These are phyloP conservation scores for Pygocentrus nattereri DNA, from an alignment of 2,797 vertebrate species.

Conservation along the genomic window DNA sequence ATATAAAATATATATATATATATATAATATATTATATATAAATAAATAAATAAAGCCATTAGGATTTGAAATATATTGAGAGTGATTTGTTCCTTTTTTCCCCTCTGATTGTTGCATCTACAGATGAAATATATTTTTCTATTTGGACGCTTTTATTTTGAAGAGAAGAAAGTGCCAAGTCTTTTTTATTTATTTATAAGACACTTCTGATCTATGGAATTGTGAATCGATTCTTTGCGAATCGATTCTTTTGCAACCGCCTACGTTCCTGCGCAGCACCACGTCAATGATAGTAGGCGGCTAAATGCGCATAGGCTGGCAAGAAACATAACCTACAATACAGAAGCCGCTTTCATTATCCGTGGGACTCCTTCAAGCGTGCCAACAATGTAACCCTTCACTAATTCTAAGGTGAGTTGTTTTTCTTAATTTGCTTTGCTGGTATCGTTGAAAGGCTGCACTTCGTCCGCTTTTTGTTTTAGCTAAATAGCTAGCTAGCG, in stretches of 20 bases:
- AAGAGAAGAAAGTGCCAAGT: background rate
- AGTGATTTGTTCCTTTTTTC: slow-evolving; percentile 48
- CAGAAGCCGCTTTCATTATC: background rate
- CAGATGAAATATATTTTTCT: background rate
- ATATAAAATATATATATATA: slow-evolving; percentile 75
- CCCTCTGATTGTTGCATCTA: background rate
- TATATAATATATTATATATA: slow-evolving; percentile 71
- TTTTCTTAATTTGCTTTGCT: background rate
- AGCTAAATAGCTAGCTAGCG: background rate
- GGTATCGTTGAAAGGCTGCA: background rate
- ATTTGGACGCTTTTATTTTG: slow-evolving; percentile 18
- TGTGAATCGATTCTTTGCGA: background rate
- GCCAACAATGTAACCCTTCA: slow-evolving; percentile 39
- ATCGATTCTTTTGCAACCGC: background rate
- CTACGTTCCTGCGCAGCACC: background rate
- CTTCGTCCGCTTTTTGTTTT: background rate
- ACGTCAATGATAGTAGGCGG: slow-evolving; percentile 11
- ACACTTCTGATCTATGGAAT: background rate
- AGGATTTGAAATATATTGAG: slow-evolving; percentile 80
- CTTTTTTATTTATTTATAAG: too few species aligned
- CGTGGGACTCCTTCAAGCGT: background rate
- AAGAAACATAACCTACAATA: too few species aligned
- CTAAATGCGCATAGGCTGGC: background rate
- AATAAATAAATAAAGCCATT: slow-evolving; percentile 85
- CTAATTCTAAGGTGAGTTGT: slow-evolving; percentile 35